These are phyloP conservation scores for Rhyacophila evoluta DNA, from an alignment of 2,888 invertebrate species.

Conservation along the genomic window DNA sequence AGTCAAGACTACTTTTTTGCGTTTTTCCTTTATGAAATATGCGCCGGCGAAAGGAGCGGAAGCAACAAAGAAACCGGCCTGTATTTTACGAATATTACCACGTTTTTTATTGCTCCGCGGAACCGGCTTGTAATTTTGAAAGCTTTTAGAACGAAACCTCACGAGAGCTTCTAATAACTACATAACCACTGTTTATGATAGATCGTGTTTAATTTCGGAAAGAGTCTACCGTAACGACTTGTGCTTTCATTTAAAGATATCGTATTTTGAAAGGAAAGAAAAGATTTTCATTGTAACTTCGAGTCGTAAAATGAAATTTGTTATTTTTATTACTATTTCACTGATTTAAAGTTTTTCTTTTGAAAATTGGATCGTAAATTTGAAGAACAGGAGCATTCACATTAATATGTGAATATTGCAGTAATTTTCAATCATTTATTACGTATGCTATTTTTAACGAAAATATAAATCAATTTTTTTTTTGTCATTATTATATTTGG, in stretches of 20 bases:
- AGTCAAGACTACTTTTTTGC: slow-evolving; percentile 6
- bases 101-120: neutral
- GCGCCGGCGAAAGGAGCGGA: slow-evolving; percentile 1
- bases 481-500: too few relatives aligned
- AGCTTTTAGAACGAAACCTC: neutral
- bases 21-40: slow-evolving; percentile 22
- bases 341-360: too few relatives aligned
- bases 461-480: too few relatives aligned
- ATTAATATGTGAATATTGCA: too few relatives aligned
- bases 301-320: too few relatives aligned
- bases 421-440: too few relatives aligned
- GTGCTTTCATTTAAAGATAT: neutral
- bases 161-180: neutral
- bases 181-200: neutral
- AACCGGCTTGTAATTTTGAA: slow-evolving; percentile 11
- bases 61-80: slow-evolving; percentile 16
- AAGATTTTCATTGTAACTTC: too few relatives aligned
- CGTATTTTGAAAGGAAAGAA: too few relatives aligned
- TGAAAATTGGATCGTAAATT: too few relatives aligned
- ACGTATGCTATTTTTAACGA: too few relatives aligned
- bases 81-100: slow-evolving; percentile 22
- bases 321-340: too few relatives aligned
- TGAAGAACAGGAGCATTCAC: too few relatives aligned
- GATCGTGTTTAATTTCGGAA: neutral
- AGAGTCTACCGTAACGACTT: neutral